Evolutionary conservation across 2,888 invertebrate species (phyloP).

Genomic region (Netelia fuscicornis): DNA sequence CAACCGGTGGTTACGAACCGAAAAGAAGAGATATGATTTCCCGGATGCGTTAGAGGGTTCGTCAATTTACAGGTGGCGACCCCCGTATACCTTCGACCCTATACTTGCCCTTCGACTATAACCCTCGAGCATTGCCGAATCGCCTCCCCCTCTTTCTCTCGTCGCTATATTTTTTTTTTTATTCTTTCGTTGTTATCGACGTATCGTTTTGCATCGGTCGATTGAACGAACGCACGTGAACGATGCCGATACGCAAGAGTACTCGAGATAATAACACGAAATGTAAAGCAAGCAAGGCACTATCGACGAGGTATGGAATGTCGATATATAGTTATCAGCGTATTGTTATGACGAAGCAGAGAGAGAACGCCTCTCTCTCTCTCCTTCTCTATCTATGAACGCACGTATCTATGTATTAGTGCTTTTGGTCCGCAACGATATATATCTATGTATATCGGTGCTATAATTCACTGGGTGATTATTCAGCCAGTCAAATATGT

Average conservation of each 20-base stretch:
- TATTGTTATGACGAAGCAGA: conserved; percentile 39
- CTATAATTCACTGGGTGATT: conserved; percentile 64
- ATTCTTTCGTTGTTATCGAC: too few relatives aligned
- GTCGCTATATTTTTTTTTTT: too few relatives aligned
- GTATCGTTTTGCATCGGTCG: neutral
- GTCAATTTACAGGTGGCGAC: conserved; percentile 54
- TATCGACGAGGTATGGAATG: conserved; percentile 2
- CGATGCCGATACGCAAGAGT: conserved; percentile 35
- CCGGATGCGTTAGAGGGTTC: conserved; percentile 42
- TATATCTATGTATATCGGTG: conserved; percentile 35
- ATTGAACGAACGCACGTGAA: neutral
- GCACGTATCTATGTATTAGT: conserved; percentile 1
- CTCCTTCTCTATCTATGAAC: neutral
- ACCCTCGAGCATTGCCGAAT: too few relatives aligned
- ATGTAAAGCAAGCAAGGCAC: conserved; percentile 14
- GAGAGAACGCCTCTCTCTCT: neutral
- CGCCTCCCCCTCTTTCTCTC: too few relatives aligned
- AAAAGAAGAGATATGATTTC: conserved; percentile 55
- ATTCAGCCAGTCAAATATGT: conserved; percentile 68
- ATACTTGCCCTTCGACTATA: conserved; percentile 9
- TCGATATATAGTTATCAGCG: conserved; percentile 31
- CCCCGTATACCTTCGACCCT: neutral
- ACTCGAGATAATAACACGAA: conserved; percentile 39
- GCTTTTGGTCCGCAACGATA: neutral
- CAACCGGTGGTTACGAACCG: conserved; percentile 3